Evolutionary conservation across 1,140 invertebrate species (phyloP).

Genomic region (Pantala flavescens): DNA sequence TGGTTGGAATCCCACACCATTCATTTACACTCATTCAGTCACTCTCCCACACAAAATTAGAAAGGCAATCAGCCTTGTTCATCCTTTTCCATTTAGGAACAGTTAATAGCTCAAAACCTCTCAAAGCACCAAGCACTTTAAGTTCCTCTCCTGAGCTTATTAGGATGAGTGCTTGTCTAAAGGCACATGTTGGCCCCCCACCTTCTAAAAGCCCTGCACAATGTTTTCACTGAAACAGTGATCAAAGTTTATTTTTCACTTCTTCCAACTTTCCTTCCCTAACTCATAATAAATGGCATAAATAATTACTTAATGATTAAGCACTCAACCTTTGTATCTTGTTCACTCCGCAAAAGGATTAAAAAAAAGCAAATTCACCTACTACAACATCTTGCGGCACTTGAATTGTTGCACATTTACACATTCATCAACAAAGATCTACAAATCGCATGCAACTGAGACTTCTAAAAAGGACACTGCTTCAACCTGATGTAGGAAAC

Average conservation of each 20-base stretch:
- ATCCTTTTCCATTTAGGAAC: conserved; percentile 2
- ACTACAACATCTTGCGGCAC: no score
- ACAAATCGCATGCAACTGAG: no score
- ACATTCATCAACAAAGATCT: no score
- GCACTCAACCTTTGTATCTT: no score
- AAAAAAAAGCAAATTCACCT: no score
- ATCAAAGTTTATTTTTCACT: background rate
- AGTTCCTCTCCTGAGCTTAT: background rate
- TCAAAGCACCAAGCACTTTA: background rate
- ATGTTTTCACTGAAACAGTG: background rate
- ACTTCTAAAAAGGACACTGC: no score
- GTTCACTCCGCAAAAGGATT: no score
- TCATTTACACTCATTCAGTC: background rate
- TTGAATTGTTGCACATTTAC: no score
- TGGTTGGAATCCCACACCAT: background rate
- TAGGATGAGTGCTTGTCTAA: background rate
- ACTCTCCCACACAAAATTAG: background rate
- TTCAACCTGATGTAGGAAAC: no score
- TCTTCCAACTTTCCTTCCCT: background rate
- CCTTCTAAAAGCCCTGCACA: background rate
- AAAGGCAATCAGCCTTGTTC: background rate
- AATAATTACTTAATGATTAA: no score
- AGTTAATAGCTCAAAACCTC: background rate
- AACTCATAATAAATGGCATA: no score
- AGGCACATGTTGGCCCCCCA: background rate